phyloP scores from a whole-genome alignment of 2,797 vertebrate genomes.

The Craterocephalus amniculus region DNA sequence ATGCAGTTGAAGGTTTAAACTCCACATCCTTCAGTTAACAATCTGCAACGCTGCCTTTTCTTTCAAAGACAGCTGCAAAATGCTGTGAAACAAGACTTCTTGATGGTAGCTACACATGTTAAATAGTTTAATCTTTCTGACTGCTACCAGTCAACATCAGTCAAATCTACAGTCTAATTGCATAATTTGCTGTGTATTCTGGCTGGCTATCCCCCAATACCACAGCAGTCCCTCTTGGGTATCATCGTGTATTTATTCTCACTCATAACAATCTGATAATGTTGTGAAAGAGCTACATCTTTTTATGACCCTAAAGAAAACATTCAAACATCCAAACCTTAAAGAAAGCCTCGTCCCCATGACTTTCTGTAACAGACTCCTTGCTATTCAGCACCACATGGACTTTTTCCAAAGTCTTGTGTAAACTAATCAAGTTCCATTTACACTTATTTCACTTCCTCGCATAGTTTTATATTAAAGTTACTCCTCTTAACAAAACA shows the following conservation, averaged over 20 bases:
- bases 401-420: slow-evolving; percentile 8
- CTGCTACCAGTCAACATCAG: not conserved
- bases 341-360: too few species aligned
- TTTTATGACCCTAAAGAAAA: not conserved
- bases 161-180: not conserved
- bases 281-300: not conserved
- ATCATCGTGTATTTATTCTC: not conserved
- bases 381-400: not conserved
- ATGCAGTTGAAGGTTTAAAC: slow-evolving; percentile 20
- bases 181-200: not conserved
- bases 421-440: slow-evolving; percentile 20
- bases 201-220: not conserved
- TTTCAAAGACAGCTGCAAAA: not conserved
- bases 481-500: slow-evolving; percentile 43
- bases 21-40: not conserved
- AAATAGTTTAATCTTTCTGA: not conserved
- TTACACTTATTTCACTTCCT: slow-evolving; percentile 22
- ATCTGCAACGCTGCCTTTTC: not conserved
- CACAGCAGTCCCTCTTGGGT: not conserved
- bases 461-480: slow-evolving; percentile 9
- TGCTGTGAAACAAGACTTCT: not conserved
- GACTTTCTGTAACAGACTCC: not conserved
- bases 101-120: too few species aligned
- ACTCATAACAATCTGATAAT: not conserved
- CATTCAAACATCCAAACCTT: not conserved